phyloP scores from a whole-genome alignment of 2,113 vertebrate genomes.

The Caretta caretta region DNA sequence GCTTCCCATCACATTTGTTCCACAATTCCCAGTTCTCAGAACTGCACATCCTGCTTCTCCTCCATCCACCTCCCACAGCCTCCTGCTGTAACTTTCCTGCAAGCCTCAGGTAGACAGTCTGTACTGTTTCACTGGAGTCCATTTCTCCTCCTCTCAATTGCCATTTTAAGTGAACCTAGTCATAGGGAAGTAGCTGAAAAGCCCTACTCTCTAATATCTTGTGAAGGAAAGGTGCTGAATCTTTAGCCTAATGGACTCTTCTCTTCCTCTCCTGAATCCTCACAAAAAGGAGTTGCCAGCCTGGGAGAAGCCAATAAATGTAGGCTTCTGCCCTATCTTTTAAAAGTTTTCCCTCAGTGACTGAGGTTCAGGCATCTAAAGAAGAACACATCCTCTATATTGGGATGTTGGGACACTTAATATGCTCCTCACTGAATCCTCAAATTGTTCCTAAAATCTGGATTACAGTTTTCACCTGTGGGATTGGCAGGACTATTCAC shows the following conservation, averaged over 20 bases:
- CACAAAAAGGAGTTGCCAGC: slow-evolving; percentile 21
- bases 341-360: neutral
- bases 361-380: neutral
- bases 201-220: neutral
- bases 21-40: neutral
- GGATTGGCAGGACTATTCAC: neutral
- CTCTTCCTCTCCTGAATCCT: slow-evolving; percentile 2
- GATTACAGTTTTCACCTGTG: neutral
- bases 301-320: slow-evolving; percentile 32
- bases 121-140: neutral
- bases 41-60: neutral
- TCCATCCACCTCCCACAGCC: neutral
- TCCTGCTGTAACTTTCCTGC: neutral
- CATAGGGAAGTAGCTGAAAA: neutral
- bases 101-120: neutral
- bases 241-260: neutral
- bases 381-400: neutral
- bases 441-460: neutral
- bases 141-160: neutral
- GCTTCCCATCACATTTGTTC: neutral
- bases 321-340: neutral
- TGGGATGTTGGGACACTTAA: neutral
- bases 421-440: neutral
- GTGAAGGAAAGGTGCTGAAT: neutral
- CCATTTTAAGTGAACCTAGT: neutral